Evolutionary conservation across 2,888 invertebrate genomes (phyloP), one percentile per base, ranked within the genome.

Genomic region (Parnassius mnemosyne): DNA sequence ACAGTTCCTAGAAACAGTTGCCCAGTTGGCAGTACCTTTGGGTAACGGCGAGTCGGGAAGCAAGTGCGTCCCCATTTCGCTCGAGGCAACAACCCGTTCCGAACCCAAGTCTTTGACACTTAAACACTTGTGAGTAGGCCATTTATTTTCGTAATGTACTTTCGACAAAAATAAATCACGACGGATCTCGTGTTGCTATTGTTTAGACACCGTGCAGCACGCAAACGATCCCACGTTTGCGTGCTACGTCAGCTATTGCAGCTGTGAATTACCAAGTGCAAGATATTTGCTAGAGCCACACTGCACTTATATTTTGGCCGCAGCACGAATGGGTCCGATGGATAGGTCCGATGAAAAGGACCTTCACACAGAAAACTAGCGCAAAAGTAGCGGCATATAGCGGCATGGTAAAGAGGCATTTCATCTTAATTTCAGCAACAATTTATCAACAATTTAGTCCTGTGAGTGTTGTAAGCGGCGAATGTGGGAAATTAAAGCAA

Each of bases 141-240:
- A 76, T 75, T 76, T 79, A 79, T 79, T 79, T 79, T 76, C 67
- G 79, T 76, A 68, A 65, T 71, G 73, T 72, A 74, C 73, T 68
- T 71, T 73, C 69, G 76, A 77, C 77, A 71, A 71, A 78, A 78
- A 78, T 78, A 79, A 74, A 74, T 76, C 74, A 68, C 43, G 65
- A 75, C 73, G 75, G 80, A 80, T 79, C 78, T 49, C n/a, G 13
- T 78, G 75, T 73, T 69, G 68, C 69, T 76, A 80, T 82, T 78
- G 78, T 79, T 80, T 77, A 65, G 71, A 54, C 52, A 69, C 65
- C 53, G 57, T 44, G 46, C 16, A 34, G 20, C n/a, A n/a, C n/a
- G n/a, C n/a, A n/a, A n/a, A n/a, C n/a, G n/a, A n/a, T n/a, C n/a
- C n/a, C n/a, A n/a, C 41, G 49, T 46, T 46, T 46, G 12, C 25